Evolutionary conservation across 1,140 invertebrate species (phyloP).

Genomic region (Drosophila pectinifera): DNA sequence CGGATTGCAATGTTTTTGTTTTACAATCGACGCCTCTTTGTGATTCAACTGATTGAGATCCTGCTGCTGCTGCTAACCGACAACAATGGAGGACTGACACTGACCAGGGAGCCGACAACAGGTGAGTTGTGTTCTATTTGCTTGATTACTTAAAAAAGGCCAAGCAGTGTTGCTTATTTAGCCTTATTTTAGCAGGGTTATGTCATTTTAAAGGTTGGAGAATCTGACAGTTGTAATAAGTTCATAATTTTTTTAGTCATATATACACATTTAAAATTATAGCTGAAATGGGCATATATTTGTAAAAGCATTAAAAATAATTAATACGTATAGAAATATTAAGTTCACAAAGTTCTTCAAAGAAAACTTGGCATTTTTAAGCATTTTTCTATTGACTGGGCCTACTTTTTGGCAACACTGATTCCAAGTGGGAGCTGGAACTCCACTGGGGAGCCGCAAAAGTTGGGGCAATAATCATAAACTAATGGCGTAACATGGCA

Average conservation of each 20-base stretch:
- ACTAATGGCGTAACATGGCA: conserved; percentile 67
- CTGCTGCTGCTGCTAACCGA: conserved; percentile 74
- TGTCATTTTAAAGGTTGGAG: not conserved
- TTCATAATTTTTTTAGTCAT: not conserved
- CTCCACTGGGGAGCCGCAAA: conserved; percentile 35
- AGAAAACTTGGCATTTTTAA: not conserved
- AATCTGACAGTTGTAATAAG: too few species aligned
- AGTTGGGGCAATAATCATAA: conserved; percentile 75
- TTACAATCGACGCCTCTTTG: conserved; percentile 72
- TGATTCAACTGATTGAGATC: conserved; percentile 74
- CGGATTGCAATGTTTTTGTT: conserved; percentile 80
- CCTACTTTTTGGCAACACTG: conserved; percentile 5
- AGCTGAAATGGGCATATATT: too few species aligned
- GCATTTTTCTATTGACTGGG: conserved; percentile 1
- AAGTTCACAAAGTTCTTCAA: not conserved
- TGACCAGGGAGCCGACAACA: conserved; percentile 76
- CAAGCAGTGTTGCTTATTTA: not conserved
- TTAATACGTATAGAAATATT: not conserved
- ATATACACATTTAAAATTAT: too few species aligned
- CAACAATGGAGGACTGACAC: conserved; percentile 72
- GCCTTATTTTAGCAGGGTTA: not conserved
- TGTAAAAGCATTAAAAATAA: too few species aligned
- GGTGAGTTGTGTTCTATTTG: conserved; percentile 45
- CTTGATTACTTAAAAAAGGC: not conserved
- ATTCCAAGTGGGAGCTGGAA: conserved; percentile 22